phyloP scores from a whole-genome alignment of 1,140 invertebrate species.

The Drosophila lowei region DNA sequence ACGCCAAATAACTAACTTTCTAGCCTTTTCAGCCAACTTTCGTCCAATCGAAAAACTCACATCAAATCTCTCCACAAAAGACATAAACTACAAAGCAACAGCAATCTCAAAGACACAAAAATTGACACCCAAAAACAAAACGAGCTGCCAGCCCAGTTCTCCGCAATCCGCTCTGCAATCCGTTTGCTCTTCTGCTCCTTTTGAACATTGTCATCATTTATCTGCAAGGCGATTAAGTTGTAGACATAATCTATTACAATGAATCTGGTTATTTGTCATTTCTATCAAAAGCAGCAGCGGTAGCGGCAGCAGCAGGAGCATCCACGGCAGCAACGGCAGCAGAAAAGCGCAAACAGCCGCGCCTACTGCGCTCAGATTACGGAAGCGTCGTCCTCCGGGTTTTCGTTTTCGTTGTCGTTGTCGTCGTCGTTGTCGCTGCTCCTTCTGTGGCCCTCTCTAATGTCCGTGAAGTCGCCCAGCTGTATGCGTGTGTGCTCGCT shows the following conservation, averaged over 20 bases:
- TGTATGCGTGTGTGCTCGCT: conserved; percentile 47
- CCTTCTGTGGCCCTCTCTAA: conserved; percentile 60
- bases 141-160: conserved; percentile 50
- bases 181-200: conserved; percentile 34
- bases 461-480: conserved; percentile 77
- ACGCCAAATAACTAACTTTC: conserved; percentile 55
- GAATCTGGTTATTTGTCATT: conserved; percentile 83
- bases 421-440: conserved; percentile 13
- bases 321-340: conserved; percentile 16
- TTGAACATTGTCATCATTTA: conserved; percentile 83
- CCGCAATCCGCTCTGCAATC: conserved; percentile 20
- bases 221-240: conserved; percentile 83
- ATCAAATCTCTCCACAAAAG: conserved; percentile 52
- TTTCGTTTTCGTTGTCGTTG: background rate
- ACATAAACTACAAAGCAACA: conserved; percentile 51
- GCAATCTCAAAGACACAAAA: conserved; percentile 59
- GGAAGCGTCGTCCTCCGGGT: conserved; percentile 43
- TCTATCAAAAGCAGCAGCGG: conserved; percentile 66
- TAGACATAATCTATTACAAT: conserved; percentile 83
- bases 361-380: conserved; percentile 79
- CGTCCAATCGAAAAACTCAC: conserved; percentile 57
- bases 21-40: conserved; percentile 38
- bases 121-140: conserved; percentile 81
- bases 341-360: conserved; percentile 81
- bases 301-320: conserved; percentile 17